Base-by-base conservation (phyloP, 1,140 invertebrate genomes). In the Spodoptera litura region DNA sequence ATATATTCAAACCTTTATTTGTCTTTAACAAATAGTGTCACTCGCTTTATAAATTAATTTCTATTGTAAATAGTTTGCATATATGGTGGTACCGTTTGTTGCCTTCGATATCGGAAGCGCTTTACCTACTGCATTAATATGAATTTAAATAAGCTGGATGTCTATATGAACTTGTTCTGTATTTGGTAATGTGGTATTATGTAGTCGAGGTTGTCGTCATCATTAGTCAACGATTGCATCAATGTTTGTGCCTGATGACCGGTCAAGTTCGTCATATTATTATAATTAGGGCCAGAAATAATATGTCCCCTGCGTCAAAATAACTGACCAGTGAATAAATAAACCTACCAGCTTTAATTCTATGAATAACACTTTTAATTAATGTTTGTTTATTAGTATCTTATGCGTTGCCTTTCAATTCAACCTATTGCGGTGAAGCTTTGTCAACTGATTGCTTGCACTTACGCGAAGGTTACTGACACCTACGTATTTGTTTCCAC, bases 161-260 rank as follows among this genome's bases (percentile, higher is more conserved):
- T 64, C 51, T 64, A 27, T 15, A 6, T 44, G 80, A 78, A 78
- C 79, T 58, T 80, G 56, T 75, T 83, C 88, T 86, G 61, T 86
- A 90, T 88, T 86, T 84, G 87, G 87, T 73, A 78, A 73, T 77
- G n/a, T 61, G 56, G 78, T 77, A 8, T 81, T 78, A 79, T 84
- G 88, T 88, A 84, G 86, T 87, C 82, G 86, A 87, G 62, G 62
- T 35, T 79, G 68, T 70, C 83, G 85, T 86, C 88, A 86, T 83
- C 81, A 68, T 81, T 66, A 72, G 78, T 83, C 79, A 79, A 83
- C 66, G 59, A 72, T 82, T 84, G 82, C 84, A 86, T 79, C 53
- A 70, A 70, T 55, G 52, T 71, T 71, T 71, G 20, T 20, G 12
- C 38, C 52, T 31, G 55, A 58, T 62, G 61, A 77, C 74, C 49